Evolutionary conservation across 1,140 invertebrate species (phyloP), one percentile per base, ranked within the genome.

Genomic region (Hyposmocoma kahamanoa): DNA sequence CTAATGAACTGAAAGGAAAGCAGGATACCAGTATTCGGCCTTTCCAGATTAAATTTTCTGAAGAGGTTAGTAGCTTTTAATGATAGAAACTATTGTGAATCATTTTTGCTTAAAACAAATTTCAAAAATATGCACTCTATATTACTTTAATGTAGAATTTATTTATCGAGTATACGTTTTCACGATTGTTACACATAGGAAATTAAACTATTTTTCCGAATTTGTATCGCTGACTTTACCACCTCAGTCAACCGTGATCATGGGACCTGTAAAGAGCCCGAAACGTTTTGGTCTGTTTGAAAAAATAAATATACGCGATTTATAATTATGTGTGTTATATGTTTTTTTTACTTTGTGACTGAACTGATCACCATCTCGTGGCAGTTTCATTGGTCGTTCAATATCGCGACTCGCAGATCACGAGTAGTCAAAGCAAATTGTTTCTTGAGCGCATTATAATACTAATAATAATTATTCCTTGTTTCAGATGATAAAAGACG

Each of bases 401-500:
- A 6, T 6, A 28, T 11, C 11, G 24, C 24, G 24, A 28, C 24
- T 28, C 6, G 24, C 11, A 11, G 24, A 6, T 28, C 6, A 6
- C 11, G 11, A 11, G 24, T 28, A 28, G 24, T 6, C 11, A 28
- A 11, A 6, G 6, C 6, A 28, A 28, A 6, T 6, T 6, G 13
- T 4, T 9, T 36, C 32, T 36, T 10, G 15, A 8, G 32, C 4
- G 32, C 15, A 9, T 36, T 36, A 36, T 8, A 36, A 36, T 5
- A 17, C 17, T 17, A 36, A 8, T 36, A 6, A 8, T 22, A 32
- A 38, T 36, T 17, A 41, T 39, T 15, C n/a, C 11, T 28, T 32
- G 8, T 49, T 15, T 2, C 24, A 49, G 47, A 42, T 49, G 38
- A 49, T 49, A 10, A 8, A 18, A 21, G 47, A 49, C 8, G 22